Evolutionary conservation across 1,140 invertebrate genomes (phyloP).

Genomic region (Marisa cornuarietis): DNA sequence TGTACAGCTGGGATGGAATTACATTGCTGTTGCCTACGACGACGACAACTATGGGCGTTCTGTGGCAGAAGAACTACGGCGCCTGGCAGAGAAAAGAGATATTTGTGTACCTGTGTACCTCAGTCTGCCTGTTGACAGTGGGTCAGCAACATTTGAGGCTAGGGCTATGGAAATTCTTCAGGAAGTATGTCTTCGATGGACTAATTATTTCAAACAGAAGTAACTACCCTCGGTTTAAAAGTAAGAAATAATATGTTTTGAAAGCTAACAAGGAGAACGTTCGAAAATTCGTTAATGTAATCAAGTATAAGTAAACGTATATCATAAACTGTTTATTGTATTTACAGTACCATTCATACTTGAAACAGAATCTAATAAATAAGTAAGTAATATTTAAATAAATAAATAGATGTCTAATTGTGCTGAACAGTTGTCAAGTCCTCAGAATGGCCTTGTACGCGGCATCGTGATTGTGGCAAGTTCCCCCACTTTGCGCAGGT

Average conservation of each 20-base stretch:
- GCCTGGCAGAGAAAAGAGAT: neutral
- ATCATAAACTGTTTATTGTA: too few relatives aligned
- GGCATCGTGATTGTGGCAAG: conserved; percentile 10
- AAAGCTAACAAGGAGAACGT: too few relatives aligned
- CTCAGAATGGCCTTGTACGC: conserved; percentile 7
- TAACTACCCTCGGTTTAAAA: too few relatives aligned
- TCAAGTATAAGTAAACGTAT: too few relatives aligned
- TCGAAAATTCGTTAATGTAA: too few relatives aligned
- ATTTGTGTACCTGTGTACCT: conserved; percentile 10
- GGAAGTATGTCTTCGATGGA: neutral
- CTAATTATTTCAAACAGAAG: too few relatives aligned
- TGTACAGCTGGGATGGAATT: conserved; percentile 5
- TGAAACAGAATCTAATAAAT: too few relatives aligned
- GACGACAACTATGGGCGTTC: conserved; percentile 8
- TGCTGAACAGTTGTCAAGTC: conserved; percentile 6
- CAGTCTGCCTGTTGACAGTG: neutral
- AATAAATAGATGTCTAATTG: neutral
- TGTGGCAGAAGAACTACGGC: neutral
- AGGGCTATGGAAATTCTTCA: neutral
- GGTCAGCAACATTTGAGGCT: neutral
- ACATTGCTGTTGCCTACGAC: conserved; percentile 12
- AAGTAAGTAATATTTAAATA: too few relatives aligned
- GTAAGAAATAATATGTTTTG: too few relatives aligned
- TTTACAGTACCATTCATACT: too few relatives aligned
- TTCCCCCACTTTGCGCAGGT: neutral